These are phyloP conservation scores for Parazoanthus atlanticus DNA, from an alignment of 92 coral and sea anemone genomes.

Conservation along the genomic window DNA sequence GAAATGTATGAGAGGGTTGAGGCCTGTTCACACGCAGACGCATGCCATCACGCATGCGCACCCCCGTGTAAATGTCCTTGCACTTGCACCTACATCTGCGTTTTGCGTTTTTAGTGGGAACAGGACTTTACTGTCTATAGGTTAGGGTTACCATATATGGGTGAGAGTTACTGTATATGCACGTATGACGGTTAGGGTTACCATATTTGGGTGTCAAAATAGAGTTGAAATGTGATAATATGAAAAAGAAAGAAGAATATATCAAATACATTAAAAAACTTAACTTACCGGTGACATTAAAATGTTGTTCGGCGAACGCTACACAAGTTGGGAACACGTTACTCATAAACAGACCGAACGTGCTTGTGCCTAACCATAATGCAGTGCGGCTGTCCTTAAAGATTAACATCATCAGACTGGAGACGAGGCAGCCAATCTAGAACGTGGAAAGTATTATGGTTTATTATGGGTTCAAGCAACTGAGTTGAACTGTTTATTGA, in stretches of 20 bases:
- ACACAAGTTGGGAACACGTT: slow-evolving; percentile 94
- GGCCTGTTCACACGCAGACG: neutral
- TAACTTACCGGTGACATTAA: slow-evolving; percentile 81
- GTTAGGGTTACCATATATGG: no score
- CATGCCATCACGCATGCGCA: no score
- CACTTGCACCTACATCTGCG: no score
- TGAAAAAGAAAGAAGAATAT: neutral
- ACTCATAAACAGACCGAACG: slow-evolving; percentile 90
- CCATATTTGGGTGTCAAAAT: no score
- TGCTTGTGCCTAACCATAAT: slow-evolving; percentile 88
- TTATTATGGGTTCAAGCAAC: no score
- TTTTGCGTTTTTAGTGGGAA: no score
- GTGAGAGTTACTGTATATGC: no score
- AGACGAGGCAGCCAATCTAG: slow-evolving; percentile 73
- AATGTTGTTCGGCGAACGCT: slow-evolving; percentile 92
- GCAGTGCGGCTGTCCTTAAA: slow-evolving; percentile 74
- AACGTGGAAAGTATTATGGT: neutral
- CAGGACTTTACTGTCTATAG: no score
- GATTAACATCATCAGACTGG: slow-evolving; percentile 78
- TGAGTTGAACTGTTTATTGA: neutral
- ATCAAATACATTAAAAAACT: no score
- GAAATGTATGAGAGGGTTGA: neutral
- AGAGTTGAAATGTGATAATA: no score
- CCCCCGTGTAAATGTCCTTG: no score
- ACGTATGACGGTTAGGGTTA: no score